Conservation (phyloP, 1,140 invertebrate species). For the Rhizoglyphus robini region DNA sequence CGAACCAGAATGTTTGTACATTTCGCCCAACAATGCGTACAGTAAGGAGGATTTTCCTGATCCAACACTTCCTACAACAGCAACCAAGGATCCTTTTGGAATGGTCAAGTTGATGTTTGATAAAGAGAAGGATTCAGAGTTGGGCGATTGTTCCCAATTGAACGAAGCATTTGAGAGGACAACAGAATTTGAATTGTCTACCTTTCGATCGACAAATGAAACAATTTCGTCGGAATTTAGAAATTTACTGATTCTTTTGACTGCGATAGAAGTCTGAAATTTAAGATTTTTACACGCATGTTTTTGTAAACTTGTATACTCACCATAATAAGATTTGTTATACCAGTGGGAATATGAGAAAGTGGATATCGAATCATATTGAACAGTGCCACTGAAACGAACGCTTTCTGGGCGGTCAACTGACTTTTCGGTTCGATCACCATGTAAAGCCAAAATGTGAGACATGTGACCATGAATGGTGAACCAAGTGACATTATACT, state of each 20-base stretch:
- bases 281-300: slow-evolving; percentile 10
- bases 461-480: slow-evolving; percentile 25
- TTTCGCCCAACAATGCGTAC: slow-evolving; percentile 72
- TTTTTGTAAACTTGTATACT: slow-evolving; percentile 43
- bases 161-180: slow-evolving; percentile 25
- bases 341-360: slow-evolving; percentile 32
- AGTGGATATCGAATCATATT: slow-evolving; percentile 89
- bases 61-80: slow-evolving; percentile 72
- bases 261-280: slow-evolving; percentile 28
- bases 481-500: slow-evolving; percentile 28
- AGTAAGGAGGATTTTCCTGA: slow-evolving; percentile 78
- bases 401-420: slow-evolving; percentile 70
- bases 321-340: too few species aligned
- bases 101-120: slow-evolving; percentile 58
- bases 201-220: slow-evolving; percentile 29
- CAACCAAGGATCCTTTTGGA: slow-evolving; percentile 51
- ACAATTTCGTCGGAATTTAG: slow-evolving; percentile 33
- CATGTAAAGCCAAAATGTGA: slow-evolving; percentile 76
- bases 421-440: slow-evolving; percentile 60
- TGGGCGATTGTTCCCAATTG: slow-evolving; percentile 24
- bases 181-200: slow-evolving; percentile 19
- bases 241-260: slow-evolving; percentile 33
- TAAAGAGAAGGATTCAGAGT: slow-evolving; percentile 31
- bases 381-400: too few species aligned
- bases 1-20: slow-evolving; percentile 59